Percentiles rank a stretch among this genome's conserved stretches.
Conservation (phyloP, 2,888 invertebrate species). For the Noctua comes region DNA sequence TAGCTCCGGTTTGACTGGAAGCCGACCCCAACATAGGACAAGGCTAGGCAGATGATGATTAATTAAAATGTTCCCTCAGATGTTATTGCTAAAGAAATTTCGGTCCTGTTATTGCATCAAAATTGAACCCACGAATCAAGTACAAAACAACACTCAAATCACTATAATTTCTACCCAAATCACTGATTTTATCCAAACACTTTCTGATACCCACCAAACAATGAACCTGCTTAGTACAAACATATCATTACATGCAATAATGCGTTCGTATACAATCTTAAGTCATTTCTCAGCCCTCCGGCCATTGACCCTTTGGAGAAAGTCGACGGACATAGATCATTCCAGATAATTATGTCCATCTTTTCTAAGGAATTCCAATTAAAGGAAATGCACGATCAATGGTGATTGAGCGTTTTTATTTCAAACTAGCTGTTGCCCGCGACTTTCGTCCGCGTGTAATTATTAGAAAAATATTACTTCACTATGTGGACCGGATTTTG, state of each 20-base stretch:
- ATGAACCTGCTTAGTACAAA: slow-evolving; percentile 5
- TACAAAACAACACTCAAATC: background rate
- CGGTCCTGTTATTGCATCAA: background rate
- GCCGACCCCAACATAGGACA: background rate
- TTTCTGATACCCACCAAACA: slow-evolving; percentile 23
- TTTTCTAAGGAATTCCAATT: slow-evolving; percentile 52
- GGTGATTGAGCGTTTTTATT: slow-evolving; percentile 41
- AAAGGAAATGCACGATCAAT: slow-evolving; percentile 36
- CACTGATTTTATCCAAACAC: background rate
- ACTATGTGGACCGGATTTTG: no score
- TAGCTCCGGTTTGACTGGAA: background rate
- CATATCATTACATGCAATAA: slow-evolving; percentile 11
- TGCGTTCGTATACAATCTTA: slow-evolving; percentile 4
- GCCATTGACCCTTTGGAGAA: slow-evolving; percentile 52
- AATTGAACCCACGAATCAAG: background rate
- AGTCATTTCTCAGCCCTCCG: slow-evolving; percentile 37
- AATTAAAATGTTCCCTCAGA: background rate
- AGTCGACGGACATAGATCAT: slow-evolving; percentile 54
- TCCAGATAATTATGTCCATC: slow-evolving; percentile 47
- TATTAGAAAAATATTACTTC: no score
- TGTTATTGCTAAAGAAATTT: background rate
- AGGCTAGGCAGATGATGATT: background rate
- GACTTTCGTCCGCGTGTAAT: no score
- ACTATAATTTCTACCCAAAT: background rate
- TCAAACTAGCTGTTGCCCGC: background rate